Conservation (phyloP, 2,797 vertebrate species). For the Apogon talboti region DNA sequence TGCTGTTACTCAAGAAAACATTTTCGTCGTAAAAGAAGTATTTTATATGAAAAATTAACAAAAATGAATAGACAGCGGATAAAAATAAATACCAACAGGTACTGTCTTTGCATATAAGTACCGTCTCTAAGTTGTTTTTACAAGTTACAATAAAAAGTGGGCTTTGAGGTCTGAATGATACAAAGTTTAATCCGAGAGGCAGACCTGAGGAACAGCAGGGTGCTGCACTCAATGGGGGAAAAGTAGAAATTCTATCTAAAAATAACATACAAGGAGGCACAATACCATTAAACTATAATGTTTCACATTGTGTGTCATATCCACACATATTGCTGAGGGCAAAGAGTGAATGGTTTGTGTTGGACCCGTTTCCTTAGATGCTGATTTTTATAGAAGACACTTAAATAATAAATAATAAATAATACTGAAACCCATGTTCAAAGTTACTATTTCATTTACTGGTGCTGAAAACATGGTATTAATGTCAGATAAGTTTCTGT, state of each 20-base stretch:
- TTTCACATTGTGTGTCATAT: not conserved
- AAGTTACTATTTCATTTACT: too few relatives aligned
- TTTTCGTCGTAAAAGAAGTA: too few relatives aligned
- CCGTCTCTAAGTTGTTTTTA: not conserved
- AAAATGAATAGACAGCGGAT: too few relatives aligned
- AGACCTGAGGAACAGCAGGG: not conserved
- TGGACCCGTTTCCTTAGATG: too few relatives aligned
- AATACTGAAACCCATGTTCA: too few relatives aligned
- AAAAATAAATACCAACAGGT: not conserved
- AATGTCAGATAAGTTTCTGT: too few relatives aligned
- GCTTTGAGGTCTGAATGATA: not conserved
- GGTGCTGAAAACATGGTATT: too few relatives aligned
- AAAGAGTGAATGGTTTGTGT: not conserved
- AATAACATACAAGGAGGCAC: not conserved
- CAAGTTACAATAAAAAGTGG: not conserved
- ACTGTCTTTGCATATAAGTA: not conserved
- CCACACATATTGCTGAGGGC: not conserved
- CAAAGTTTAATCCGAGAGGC: not conserved
- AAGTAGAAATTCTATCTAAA: constrained; percentile 4
- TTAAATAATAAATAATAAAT: too few relatives aligned
- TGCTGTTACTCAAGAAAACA: too few relatives aligned
- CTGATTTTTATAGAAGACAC: too few relatives aligned
- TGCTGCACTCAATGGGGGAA: not conserved
- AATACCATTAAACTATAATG: not conserved
- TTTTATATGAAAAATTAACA: too few relatives aligned